Conservation (phyloP, 30 jellyfish, hydroid and myxozoan species). For the Turritopsis rubra region DNA sequence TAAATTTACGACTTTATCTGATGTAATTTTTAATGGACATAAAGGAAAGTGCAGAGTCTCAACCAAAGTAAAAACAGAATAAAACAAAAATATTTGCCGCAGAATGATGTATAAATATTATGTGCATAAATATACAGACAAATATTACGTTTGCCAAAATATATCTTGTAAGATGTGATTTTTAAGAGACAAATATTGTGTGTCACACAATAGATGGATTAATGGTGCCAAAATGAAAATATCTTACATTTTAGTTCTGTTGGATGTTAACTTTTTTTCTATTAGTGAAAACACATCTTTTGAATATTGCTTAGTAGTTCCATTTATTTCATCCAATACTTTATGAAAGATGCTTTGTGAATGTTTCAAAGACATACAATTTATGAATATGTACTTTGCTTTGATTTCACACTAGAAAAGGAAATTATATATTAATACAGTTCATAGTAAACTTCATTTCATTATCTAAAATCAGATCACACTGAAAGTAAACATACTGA, state of each 20-base stretch:
- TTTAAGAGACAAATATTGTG: not conserved
- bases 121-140: too few relatives aligned
- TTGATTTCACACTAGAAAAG: conserved; percentile 7
- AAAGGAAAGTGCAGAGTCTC: too few relatives aligned
- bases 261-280: conserved; percentile 36
- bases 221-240: not conserved
- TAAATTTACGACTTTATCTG: too few relatives aligned
- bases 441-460: not conserved
- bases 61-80: too few relatives aligned
- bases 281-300: conserved; percentile 52
- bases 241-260: conserved; percentile 66
- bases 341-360: conserved; percentile 52
- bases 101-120: too few relatives aligned
- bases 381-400: conserved; percentile 35
- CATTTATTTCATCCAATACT: conserved; percentile 39
- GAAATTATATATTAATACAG: not conserved
- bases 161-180: too few relatives aligned
- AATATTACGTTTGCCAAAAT: too few relatives aligned
- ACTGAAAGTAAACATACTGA: too few relatives aligned
- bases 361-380: conserved; percentile 79
- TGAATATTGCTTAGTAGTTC: conserved; percentile 28
- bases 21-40: too few relatives aligned
- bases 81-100: too few relatives aligned
- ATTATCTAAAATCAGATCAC: too few relatives aligned
- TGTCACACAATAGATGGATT: not conserved